phyloP scores from a whole-genome alignment of 2,888 invertebrate species.

The Pandemis cinnamomeana region DNA sequence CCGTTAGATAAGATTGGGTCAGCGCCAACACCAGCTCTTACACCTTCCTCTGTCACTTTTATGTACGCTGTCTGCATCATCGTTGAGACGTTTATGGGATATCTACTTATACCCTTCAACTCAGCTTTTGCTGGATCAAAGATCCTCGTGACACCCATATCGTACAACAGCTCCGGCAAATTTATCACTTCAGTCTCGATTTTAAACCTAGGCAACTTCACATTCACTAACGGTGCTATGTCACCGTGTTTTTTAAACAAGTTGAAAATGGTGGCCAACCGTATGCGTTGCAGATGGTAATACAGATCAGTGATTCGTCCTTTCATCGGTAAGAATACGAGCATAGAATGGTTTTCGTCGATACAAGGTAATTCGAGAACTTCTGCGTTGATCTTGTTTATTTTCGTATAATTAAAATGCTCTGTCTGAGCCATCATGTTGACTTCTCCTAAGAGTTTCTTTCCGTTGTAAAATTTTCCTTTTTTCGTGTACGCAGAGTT shows the following conservation, averaged over 20 bases:
- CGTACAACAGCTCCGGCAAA: constrained; percentile 63
- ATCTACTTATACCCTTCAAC: constrained; percentile 61
- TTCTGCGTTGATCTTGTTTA: constrained; percentile 55
- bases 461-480: constrained; percentile 55
- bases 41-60: constrained; percentile 64
- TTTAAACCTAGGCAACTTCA: constrained; percentile 66
- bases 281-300: constrained; percentile 56
- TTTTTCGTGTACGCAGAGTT: constrained; percentile 52
- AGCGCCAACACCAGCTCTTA: constrained; percentile 51
- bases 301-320: constrained; percentile 58
- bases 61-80: constrained; percentile 64
- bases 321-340: constrained; percentile 60
- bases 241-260: constrained; percentile 50
- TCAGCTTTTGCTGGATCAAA: constrained; percentile 63
- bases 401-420: constrained; percentile 57
- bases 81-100: constrained; percentile 58
- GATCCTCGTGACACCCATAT: constrained; percentile 70
- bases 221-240: constrained; percentile 51
- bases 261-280: constrained; percentile 61
- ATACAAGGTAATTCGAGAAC: constrained; percentile 63
- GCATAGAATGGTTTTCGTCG: constrained; percentile 57
- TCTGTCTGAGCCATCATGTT: constrained; percentile 67
- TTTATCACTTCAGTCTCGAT: constrained; percentile 59
- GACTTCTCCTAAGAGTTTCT: constrained; percentile 53
- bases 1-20: constrained; percentile 49